phyloP scores from a whole-genome alignment of 2,888 invertebrate species.

The Amphimallon solstitiale region DNA sequence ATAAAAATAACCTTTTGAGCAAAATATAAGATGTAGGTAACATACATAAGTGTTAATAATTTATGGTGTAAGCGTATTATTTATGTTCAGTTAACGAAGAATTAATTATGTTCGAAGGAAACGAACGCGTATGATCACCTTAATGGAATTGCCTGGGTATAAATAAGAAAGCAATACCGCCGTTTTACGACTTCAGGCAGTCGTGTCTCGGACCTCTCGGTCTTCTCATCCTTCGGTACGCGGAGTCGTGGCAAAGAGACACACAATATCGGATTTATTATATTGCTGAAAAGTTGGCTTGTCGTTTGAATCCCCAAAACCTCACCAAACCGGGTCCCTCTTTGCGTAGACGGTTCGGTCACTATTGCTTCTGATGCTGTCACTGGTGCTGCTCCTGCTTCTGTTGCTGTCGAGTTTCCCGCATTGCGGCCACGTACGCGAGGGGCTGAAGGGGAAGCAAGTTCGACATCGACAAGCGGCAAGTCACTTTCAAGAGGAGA shows the following conservation, averaged over 20 bases:
- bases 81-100: no score
- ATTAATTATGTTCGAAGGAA: no score
- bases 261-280: slow-evolving; percentile 53
- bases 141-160: slow-evolving; percentile 1
- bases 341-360: background rate
- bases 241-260: slow-evolving; percentile 3
- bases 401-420: no score
- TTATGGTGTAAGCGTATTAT: no score
- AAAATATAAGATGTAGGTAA: no score
- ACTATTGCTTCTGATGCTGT: no score
- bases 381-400: no score
- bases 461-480: slow-evolving; percentile 50
- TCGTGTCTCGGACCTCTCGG: background rate
- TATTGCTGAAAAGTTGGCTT: slow-evolving; percentile 58
- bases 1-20: no score
- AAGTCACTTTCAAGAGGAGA: slow-evolving; percentile 52
- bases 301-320: slow-evolving; percentile 57
- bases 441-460: no score
- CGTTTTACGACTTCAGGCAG: slow-evolving; percentile 26
- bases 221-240: no score
- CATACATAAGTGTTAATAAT: no score
- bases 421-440: no score
- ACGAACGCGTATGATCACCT: background rate
- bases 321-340: slow-evolving; percentile 52
- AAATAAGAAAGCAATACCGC: slow-evolving; percentile 22